Evolutionary conservation across 2,888 invertebrate genomes (phyloP), one percentile per base, ranked within the genome.

Genomic region (Podabrus alpinus): DNA sequence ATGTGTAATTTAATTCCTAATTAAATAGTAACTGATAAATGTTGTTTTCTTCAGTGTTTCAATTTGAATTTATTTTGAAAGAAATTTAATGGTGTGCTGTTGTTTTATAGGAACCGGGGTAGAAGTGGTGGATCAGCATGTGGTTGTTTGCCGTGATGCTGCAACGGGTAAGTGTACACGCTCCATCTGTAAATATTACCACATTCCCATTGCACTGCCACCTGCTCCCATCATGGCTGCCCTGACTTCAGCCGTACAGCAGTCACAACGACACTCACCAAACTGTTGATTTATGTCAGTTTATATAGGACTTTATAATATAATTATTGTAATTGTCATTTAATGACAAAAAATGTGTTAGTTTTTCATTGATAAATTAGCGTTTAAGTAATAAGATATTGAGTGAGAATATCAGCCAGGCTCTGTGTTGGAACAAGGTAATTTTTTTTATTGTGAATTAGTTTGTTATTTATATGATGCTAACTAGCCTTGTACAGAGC

Each of bases 101-200:
- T 66, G 5, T 15, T 84, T 92, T 91, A 78, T 91, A 97, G 97
- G 95, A 92, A 95, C 94, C 90, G 93, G 94, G 91, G 95, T 97
- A 91, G 96, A 96, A 92, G 94, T 97, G 92, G 94, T 93, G 91
- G 96, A 96, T 90, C 94, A 96, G 89, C 94, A 95, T 89, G 97
- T 97, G 91, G 96, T 95, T 89, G 97, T 97, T 88, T 97, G 97
- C 90, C 95, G 97, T 89, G 97, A 97, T 91, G 96, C 96, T 88
- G 96, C 95, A 86, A 96, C 96, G 89, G 96, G 96, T 89, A 92
- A 94, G 89, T 97, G 97, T 90, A 92, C 94, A 88, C 95, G 97
- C 89, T 94, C 95, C 89, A 92, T 94, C 89, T 97, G 97, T 94
- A 97, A 97, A 93, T 97, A 96, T 92, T 97, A 97, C 92, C 97